phyloP scores from a whole-genome alignment of 2,113 vertebrate species.

The Thomomys bottae region DNA sequence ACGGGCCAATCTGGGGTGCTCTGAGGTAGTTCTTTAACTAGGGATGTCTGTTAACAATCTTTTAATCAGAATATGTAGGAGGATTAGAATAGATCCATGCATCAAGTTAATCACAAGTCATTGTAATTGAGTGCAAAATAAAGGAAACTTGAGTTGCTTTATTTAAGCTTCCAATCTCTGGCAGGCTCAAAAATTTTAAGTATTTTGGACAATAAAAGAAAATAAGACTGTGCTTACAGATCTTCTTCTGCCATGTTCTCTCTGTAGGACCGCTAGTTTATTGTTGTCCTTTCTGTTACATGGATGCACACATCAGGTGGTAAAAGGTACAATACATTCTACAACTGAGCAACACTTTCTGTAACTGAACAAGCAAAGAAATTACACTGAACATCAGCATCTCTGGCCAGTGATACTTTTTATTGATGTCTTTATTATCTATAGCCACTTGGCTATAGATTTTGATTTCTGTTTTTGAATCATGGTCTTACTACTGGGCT shows the following conservation, averaged over 20 bases:
- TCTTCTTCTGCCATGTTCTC: conserved; percentile 89
- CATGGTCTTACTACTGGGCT: too few relatives aligned
- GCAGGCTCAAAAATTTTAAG: conserved; percentile 85
- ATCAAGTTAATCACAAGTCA: conserved; percentile 74
- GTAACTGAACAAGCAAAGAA: conserved; percentile 90
- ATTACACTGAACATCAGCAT: conserved; percentile 90
- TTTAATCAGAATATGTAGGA: background rate
- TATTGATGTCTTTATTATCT: too few relatives aligned
- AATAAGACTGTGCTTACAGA: conserved; percentile 88
- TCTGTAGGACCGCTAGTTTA: conserved; percentile 92
- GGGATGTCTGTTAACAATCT: conserved; percentile 54
- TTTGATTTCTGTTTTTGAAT: too few relatives aligned
- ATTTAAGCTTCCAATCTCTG: conserved; percentile 88
- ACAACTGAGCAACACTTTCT: conserved; percentile 93
- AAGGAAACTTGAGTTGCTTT: conserved; percentile 86
- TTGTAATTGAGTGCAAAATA: conserved; percentile 80
- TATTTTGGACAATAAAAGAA: conserved; percentile 87
- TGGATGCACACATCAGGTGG: conserved; percentile 91
- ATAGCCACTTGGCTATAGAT: too few relatives aligned
- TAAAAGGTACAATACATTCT: conserved; percentile 95
- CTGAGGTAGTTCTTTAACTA: conserved; percentile 71
- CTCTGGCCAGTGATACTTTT: too few relatives aligned
- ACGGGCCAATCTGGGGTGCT: background rate
- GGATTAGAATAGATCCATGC: background rate
- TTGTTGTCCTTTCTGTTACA: conserved; percentile 95